Evolutionary conservation across 2,888 invertebrate species (phyloP).

Genomic region (Mythimna lalbum): DNA sequence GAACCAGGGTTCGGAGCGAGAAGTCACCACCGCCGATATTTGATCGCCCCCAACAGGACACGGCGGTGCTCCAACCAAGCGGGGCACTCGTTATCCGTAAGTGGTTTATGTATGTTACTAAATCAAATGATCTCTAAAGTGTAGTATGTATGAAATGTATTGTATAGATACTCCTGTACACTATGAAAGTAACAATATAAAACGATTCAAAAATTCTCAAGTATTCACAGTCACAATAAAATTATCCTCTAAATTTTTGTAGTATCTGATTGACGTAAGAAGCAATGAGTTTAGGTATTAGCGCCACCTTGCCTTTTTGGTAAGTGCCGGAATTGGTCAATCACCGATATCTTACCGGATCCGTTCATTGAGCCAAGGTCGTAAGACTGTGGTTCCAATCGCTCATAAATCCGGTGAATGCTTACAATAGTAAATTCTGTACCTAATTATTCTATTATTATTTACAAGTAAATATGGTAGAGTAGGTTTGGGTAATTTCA

Average conservation of each 20-base stretch:
- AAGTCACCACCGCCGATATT: no score
- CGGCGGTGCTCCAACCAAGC: no score
- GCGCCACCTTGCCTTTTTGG: slow-evolving; percentile 29
- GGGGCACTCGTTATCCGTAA: no score
- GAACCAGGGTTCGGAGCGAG: no score
- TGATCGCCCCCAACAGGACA: no score
- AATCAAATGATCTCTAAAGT: background rate
- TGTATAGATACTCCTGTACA: no score
- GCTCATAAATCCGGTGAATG: slow-evolving; percentile 8
- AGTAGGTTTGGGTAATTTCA: no score
- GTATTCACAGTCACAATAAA: background rate
- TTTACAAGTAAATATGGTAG: no score
- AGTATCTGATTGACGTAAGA: no score
- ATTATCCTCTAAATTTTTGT: slow-evolving; percentile 4
- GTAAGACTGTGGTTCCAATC: slow-evolving; percentile 10
- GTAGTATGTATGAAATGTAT: no score
- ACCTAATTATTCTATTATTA: no score
- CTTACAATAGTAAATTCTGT: background rate
- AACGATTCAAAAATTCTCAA: background rate
- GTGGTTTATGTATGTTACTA: background rate
- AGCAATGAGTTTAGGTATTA: slow-evolving; percentile 4
- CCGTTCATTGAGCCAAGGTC: slow-evolving; percentile 15
- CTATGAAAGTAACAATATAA: background rate
- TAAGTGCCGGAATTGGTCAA: slow-evolving; percentile 21
- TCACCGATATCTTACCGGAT: slow-evolving; percentile 7